A percentile compares a stretch with the other conserved stretches of the same genome.
These are phyloP conservation scores for Austrolebias charrua DNA, from an alignment of 2,797 vertebrate genomes.

Conservation along the genomic window DNA sequence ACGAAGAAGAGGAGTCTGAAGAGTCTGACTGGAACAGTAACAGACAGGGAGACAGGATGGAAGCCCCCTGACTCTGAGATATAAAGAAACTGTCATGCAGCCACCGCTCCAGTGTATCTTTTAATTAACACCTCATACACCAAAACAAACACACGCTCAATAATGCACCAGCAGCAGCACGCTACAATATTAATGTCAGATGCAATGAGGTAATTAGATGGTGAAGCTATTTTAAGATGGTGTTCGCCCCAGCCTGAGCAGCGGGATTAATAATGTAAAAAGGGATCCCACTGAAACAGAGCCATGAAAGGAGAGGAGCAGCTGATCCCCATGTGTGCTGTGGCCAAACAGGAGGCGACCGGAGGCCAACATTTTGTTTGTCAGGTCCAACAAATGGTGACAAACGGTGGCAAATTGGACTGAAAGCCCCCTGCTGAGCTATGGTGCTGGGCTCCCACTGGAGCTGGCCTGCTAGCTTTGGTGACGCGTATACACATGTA, in stretches of 20 bases:
- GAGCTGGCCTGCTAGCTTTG: slow-evolving; percentile 54
- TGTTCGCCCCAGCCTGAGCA: slow-evolving; percentile 5
- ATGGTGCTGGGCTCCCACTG: slow-evolving; percentile 63
- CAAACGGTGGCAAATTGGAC: slow-evolving; percentile 83
- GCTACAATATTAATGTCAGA: slow-evolving; percentile 72
- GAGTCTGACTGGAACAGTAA: slow-evolving; percentile 40
- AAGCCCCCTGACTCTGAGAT: slow-evolving; percentile 45
- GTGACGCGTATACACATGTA: slow-evolving; percentile 46
- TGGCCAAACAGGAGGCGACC: slow-evolving; percentile 47
- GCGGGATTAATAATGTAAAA: slow-evolving; percentile 27
- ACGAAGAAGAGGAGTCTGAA: slow-evolving; percentile 22
- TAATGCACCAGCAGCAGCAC: slow-evolving; percentile 65
- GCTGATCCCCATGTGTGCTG: slow-evolving; percentile 63
- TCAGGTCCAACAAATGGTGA: slow-evolving; percentile 78
- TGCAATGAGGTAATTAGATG: slow-evolving; percentile 64
- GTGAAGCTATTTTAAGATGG: slow-evolving; percentile 54
- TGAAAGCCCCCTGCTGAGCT: slow-evolving; percentile 77
- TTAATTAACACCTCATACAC: slow-evolving; percentile 69
- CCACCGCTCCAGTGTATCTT: slow-evolving; percentile 59
- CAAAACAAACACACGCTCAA: slow-evolving; percentile 68
- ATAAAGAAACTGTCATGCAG: slow-evolving; percentile 64
- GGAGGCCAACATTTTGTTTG: slow-evolving; percentile 71
- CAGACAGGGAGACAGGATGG: slow-evolving; percentile 28
- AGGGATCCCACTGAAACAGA: slow-evolving; percentile 26
- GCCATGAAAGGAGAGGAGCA: slow-evolving; percentile 48